These are phyloP conservation scores for Schizopygopsis malacanthus DNA, from an alignment of 2,797 vertebrate species.

Conservation along the genomic window DNA sequence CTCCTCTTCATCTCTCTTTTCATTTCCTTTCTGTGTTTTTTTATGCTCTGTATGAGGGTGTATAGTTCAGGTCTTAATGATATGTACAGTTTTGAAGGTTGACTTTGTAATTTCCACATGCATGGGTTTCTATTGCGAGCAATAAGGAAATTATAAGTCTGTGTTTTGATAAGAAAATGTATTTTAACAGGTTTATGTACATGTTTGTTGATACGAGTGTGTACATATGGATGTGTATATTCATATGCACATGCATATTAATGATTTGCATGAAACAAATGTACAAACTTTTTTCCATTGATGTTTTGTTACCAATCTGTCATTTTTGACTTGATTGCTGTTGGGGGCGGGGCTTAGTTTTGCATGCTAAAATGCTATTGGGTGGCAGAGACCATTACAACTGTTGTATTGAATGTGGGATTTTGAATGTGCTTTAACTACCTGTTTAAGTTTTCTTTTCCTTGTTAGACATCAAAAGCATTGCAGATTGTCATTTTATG, in stretches of 20 bases:
- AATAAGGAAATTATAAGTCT: constrained; percentile 76
- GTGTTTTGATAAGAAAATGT: constrained; percentile 70
- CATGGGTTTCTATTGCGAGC: constrained; percentile 80
- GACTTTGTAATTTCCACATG: constrained; percentile 74
- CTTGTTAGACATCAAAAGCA: constrained; percentile 55
- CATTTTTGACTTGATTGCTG: constrained; percentile 57
- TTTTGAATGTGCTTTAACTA: constrained; percentile 71
- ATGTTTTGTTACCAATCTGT: constrained; percentile 71
- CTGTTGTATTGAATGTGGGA: constrained; percentile 71
- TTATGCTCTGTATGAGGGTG: constrained; percentile 46
- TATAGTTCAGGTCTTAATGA: constrained; percentile 63
- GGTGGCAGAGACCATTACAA: constrained; percentile 74
- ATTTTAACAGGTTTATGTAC: constrained; percentile 73
- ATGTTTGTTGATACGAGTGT: constrained; percentile 75
- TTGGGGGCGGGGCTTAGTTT: constrained; percentile 69
- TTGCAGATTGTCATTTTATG: constrained; percentile 64
- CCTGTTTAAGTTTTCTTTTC: constrained; percentile 68
- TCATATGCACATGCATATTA: constrained; percentile 75
- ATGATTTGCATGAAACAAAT: constrained; percentile 79
- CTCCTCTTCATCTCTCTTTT: constrained; percentile 36
- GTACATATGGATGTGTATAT: constrained; percentile 66
- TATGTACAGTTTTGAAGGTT: constrained; percentile 80
- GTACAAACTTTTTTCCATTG: constrained; percentile 52
- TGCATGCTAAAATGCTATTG: constrained; percentile 80
- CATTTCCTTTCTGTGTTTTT: constrained; percentile 14